Evolutionary conservation across 2,888 invertebrate species (phyloP).

Genomic region (Nematopogon swammerdamellus): DNA sequence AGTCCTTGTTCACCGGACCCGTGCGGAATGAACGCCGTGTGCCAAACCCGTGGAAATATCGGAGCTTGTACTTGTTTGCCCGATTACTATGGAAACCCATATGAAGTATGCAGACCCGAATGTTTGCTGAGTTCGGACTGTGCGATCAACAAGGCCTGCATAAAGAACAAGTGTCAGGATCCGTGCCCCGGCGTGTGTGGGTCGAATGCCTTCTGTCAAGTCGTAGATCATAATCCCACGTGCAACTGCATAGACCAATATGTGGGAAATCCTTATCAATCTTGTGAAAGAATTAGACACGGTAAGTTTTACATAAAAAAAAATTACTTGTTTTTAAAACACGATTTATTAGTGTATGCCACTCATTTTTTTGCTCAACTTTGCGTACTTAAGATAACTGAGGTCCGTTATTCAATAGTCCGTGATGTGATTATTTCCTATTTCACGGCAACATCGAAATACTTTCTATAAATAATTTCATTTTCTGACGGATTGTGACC

Average conservation of each 20-base stretch:
- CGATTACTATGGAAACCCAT: conserved; percentile 68
- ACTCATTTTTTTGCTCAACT: too few species aligned
- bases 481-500: too few species aligned
- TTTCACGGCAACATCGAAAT: not conserved
- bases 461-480: too few species aligned
- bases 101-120: conserved; percentile 68
- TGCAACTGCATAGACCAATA: conserved; percentile 66
- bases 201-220: conserved; percentile 68
- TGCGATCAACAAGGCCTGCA: conserved; percentile 61
- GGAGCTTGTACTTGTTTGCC: conserved; percentile 68
- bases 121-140: conserved; percentile 69
- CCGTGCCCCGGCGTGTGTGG: conserved; percentile 79
- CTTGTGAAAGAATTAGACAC: conserved; percentile 28
- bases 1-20: conserved; percentile 60
- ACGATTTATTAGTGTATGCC: not conserved
- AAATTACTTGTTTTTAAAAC: conserved; percentile 1
- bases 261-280: conserved; percentile 68
- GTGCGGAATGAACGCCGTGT: conserved; percentile 65
- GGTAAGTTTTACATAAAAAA: conserved; percentile 19
- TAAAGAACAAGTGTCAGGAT: conserved; percentile 64
- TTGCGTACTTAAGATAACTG: not conserved
- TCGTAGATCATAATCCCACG: conserved; percentile 71
- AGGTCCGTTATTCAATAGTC: not conserved
- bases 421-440: conserved; percentile 4
- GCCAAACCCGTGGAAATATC: conserved; percentile 62